These are phyloP conservation scores for Planococcus citri DNA, from an alignment of 1,140 invertebrate species.

Conservation along the genomic window DNA sequence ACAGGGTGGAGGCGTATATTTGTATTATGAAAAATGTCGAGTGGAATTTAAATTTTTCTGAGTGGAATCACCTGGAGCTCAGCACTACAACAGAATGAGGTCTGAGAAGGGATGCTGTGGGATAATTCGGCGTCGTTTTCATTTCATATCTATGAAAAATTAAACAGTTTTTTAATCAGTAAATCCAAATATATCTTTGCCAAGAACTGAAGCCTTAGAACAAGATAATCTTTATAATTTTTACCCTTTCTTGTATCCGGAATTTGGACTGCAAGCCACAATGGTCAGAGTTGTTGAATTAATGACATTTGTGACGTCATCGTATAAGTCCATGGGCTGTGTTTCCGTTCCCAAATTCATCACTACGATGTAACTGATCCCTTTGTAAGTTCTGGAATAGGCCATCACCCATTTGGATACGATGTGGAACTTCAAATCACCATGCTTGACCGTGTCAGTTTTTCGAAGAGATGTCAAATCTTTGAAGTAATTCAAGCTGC, in stretches of 20 bases:
- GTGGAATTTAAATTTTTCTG: too few species aligned
- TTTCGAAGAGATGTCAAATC: slow-evolving; percentile 14
- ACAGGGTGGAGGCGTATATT: too few species aligned
- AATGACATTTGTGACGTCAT: background rate
- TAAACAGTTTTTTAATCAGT: too few species aligned
- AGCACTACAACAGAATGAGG: too few species aligned
- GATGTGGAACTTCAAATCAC: slow-evolving; percentile 12
- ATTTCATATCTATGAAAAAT: too few species aligned
- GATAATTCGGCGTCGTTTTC: too few species aligned
- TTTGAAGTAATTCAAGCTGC: slow-evolving; percentile 23
- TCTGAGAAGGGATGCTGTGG: too few species aligned
- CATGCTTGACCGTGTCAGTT: slow-evolving; percentile 22
- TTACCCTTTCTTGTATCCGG: slow-evolving; percentile 10
- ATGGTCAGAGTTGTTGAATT: background rate
- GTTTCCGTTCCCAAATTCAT: slow-evolving; percentile 23
- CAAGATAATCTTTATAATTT: too few species aligned
- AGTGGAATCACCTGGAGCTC: too few species aligned
- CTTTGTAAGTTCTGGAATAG: background rate
- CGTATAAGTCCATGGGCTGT: background rate
- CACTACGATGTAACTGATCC: background rate
- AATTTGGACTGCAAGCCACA: slow-evolving; percentile 16
- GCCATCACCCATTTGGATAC: slow-evolving; percentile 19
- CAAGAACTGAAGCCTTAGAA: too few species aligned
- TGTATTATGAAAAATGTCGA: too few species aligned
- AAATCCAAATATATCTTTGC: too few species aligned